These are phyloP conservation scores for Acanthoscelides obtectus DNA, from an alignment of 2,888 invertebrate genomes.

Conservation along the genomic window DNA sequence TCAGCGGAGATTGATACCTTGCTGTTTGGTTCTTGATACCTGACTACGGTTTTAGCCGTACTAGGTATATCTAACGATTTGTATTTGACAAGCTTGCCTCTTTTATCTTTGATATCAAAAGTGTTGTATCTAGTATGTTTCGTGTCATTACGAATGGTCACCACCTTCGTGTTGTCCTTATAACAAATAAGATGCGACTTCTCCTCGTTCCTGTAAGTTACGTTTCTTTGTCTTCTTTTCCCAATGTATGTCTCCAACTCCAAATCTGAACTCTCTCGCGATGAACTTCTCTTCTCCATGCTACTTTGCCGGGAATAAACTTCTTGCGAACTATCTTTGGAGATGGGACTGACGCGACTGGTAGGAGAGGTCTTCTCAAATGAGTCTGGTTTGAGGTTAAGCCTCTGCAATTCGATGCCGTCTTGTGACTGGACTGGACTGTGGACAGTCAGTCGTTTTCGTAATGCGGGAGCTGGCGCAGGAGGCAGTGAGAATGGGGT, in stretches of 20 bases:
- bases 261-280: slow-evolving; percentile 41
- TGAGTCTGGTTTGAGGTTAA: slow-evolving; percentile 11
- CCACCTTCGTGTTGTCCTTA: slow-evolving; percentile 41
- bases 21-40: slow-evolving; percentile 40
- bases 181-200: slow-evolving; percentile 44
- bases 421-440: slow-evolving; percentile 21
- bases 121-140: slow-evolving; percentile 44
- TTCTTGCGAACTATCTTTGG: slow-evolving; percentile 37
- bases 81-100: slow-evolving; percentile 39
- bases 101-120: slow-evolving; percentile 40
- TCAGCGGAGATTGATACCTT: slow-evolving; percentile 44
- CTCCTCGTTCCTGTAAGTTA: slow-evolving; percentile 39
- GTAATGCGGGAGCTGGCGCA: slow-evolving; percentile 27
- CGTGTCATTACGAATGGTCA: slow-evolving; percentile 40
- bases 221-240: slow-evolving; percentile 29
- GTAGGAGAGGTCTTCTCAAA: slow-evolving; percentile 10
- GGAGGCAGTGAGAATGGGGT: slow-evolving; percentile 32
- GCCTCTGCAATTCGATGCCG: slow-evolving; percentile 29
- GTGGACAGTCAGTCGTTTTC: slow-evolving; percentile 29
- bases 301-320: slow-evolving; percentile 28
- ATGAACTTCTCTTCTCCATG: slow-evolving; percentile 30
- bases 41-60: slow-evolving; percentile 37
- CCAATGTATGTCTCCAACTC: slow-evolving; percentile 34
- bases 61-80: slow-evolving; percentile 41
- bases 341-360: slow-evolving; percentile 19